Percentiles rank a stretch among this genome's conserved stretches.
phyloP scores from a whole-genome alignment of 2,113 vertebrate species.

The Ranitomeya variabilis region DNA sequence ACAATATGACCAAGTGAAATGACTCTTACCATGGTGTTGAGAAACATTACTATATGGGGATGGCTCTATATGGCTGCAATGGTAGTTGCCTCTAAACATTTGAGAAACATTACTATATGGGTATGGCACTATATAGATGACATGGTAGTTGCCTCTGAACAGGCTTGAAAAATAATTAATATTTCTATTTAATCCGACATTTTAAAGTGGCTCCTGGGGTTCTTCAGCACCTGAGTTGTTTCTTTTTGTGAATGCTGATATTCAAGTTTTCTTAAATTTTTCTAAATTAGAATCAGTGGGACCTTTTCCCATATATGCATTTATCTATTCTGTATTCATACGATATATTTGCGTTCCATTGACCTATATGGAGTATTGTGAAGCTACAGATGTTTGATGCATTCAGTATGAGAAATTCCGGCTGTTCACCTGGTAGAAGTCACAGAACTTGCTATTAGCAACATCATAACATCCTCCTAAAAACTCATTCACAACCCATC shows the following conservation, averaged over 20 bases:
- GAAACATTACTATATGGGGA: too few relatives aligned
- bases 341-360: background rate
- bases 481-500: slow-evolving; percentile 42
- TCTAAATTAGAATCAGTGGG: background rate
- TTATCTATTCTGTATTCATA: background rate
- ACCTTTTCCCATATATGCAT: background rate
- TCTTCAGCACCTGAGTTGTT: background rate
- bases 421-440: slow-evolving; percentile 3
- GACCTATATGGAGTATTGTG: background rate
- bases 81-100: too few relatives aligned
- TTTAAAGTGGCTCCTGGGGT: background rate
- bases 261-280: background rate
- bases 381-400: slow-evolving; percentile 5
- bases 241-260: background rate
- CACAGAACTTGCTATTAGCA: slow-evolving; percentile 29
- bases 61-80: too few relatives aligned
- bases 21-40: too few relatives aligned
- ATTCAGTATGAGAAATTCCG: background rate
- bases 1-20: too few relatives aligned
- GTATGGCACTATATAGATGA: too few relatives aligned
- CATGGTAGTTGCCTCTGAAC: too few relatives aligned
- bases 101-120: too few relatives aligned
- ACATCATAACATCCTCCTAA: slow-evolving; percentile 30
- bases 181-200: too few relatives aligned
- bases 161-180: too few relatives aligned